Evolutionary conservation across 2,888 invertebrate species (phyloP), one percentile per base, ranked within the genome.

Genomic region (Limnephilus rhombicus): DNA sequence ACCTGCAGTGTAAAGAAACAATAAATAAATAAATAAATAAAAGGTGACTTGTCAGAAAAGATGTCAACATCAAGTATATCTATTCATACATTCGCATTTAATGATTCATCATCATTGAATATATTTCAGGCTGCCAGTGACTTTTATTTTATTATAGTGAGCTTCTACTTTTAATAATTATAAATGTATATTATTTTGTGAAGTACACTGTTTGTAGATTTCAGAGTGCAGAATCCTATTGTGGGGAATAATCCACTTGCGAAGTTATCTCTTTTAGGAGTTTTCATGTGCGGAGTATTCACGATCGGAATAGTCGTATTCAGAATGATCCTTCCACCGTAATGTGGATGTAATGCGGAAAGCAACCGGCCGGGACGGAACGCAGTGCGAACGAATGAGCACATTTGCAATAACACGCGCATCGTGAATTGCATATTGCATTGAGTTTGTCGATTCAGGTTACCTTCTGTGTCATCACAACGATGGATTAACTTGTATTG

Each of bases 331-430:
- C 24, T 18, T 9, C 9, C 68, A 68, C 68, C 24, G 41, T 90
- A 91, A 93, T 91, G 91, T 45, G 91, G 45, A 92, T 80, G 92
- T 92, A 92, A 91, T 91, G 88, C 89, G 87, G 90, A 92, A 90
- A 91, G 89, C 91, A 89, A 92, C 92, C 53, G 24, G 49, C 31
- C 82, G 9, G n/a, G 81, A 83, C 37, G 31, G 82, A 49, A 53
- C 29, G 68, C 31, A 49, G 31, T 45, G 41, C 82, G 82, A 90
- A n/a, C 12, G 81, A 90, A 4, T 80, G 45, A 37, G 13, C 68
- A 34, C 24, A 89, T 80, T 45, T 87, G 87, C 68, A 53, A 87
- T 89, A 31, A 53, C 29, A 29, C 29, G 89, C 11, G 45, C 31
- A 90, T 15, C 81, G 29, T 90, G 90, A 90, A 41, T 82, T 81